Conservation (phyloP, 1,140 invertebrate genomes). For the Colletes latitarsis region DNA sequence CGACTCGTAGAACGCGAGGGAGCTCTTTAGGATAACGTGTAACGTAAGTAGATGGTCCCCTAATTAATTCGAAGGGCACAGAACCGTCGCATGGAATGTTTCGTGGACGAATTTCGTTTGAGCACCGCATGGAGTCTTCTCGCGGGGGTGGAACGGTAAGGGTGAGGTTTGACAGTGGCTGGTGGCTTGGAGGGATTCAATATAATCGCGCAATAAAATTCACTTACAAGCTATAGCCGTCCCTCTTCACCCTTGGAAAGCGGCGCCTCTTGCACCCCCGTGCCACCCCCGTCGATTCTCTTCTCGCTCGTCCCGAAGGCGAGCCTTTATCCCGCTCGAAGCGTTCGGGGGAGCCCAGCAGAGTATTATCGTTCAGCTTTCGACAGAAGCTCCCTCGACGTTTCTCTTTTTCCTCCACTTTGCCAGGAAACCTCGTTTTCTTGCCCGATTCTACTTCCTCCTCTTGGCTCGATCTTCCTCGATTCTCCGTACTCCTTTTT, state of each 20-base stretch:
- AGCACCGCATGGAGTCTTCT: slow-evolving; percentile 63
- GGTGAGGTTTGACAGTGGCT: slow-evolving; percentile 60
- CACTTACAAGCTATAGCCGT: slow-evolving; percentile 72
- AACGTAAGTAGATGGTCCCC: too few relatives aligned
- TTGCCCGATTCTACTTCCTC: background rate
- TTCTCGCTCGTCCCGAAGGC: slow-evolving; percentile 50
- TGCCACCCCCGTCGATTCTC: slow-evolving; percentile 39
- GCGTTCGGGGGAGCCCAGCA: slow-evolving; percentile 46
- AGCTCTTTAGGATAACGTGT: background rate
- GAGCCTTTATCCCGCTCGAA: slow-evolving; percentile 56
- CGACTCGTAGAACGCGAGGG: too few relatives aligned
- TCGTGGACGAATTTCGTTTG: slow-evolving; percentile 64
- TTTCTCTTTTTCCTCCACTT: background rate
- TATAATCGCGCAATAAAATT: slow-evolving; percentile 80
- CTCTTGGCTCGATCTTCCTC: background rate
- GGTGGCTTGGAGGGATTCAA: slow-evolving; percentile 74
- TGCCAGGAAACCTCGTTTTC: slow-evolving; percentile 10
- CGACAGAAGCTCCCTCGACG: slow-evolving; percentile 48
- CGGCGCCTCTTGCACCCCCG: slow-evolving; percentile 31
- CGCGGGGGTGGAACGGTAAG: slow-evolving; percentile 51
- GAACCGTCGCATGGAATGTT: background rate
- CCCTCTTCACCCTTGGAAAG: slow-evolving; percentile 34
- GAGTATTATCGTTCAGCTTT: slow-evolving; percentile 62
- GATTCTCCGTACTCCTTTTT: background rate
- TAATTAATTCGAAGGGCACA: too few relatives aligned